Base-by-base conservation (phyloP, 1,140 invertebrate genomes). In the Tetramorium alpestre region DNA sequence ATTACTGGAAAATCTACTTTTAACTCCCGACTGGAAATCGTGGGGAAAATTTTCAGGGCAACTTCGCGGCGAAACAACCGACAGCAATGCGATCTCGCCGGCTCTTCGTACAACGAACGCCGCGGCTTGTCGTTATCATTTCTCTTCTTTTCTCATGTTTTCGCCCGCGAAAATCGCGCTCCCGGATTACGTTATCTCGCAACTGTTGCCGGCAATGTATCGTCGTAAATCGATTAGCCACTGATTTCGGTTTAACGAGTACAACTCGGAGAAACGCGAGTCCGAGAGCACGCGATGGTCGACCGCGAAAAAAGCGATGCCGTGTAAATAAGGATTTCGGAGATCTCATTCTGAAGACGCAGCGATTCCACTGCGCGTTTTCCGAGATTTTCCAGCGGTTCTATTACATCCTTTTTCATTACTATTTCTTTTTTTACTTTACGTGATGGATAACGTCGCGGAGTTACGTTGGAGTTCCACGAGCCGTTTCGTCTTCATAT, bases 221-320 rank as follows among this genome's bases (percentile, higher is more conserved):
- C 64, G 65, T 65, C 28, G 75, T 86, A 87, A 91, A 90, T 89
- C 89, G 87, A 90, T 91, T 91, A 90, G 64, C 22, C 75, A 33
- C 28, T 87, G 89, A 91, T 90, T 91, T 90, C 78, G 56, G 47
- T 85, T 87, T 76, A 84, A 87, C 89, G 75, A 88, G 72, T 72
- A 33, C 1, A 13, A 22, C 25, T 28, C n/a, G 25, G 47, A 62
- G 67, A 85, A 78, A 85, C 67, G 67, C 22, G 65, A n/a, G 7
- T 60, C 25, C 25, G 38, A 28, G 33, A 51, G 33, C 62, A 13
- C 44, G 64, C 44, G 28, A 38, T 18, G 33, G 47, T 54, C 16
- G 51, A 25, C 16, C 47, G 28, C 51, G 22, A 33, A 6, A 11
- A 72, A 69, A 54, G 10, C 13, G 51, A 47, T 54, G 65, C 49